phyloP scores from a whole-genome alignment of 1,140 invertebrate genomes.

The Nephila pilipes region DNA sequence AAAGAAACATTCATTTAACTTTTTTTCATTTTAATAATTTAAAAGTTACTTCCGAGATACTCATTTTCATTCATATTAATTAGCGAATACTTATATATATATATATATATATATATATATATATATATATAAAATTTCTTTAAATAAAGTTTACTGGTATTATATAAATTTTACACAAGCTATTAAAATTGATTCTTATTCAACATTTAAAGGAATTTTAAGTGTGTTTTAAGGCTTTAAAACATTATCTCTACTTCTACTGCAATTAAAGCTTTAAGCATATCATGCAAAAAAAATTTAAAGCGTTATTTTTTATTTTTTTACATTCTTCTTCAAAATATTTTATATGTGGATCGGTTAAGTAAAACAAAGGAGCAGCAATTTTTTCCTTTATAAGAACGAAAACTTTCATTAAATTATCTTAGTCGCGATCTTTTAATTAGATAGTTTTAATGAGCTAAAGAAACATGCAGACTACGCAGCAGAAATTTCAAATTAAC shows the following conservation, averaged over 20 bases:
- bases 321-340: background rate
- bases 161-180: no score
- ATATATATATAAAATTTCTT: no score
- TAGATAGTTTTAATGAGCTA: constrained; percentile 57
- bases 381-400: background rate
- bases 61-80: no score
- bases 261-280: background rate
- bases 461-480: constrained; percentile 17
- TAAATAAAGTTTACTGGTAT: no score
- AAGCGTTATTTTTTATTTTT: background rate
- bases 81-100: no score
- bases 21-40: no score
- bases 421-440: constrained; percentile 64
- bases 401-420: constrained; percentile 49
- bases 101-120: no score
- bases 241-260: background rate
- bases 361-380: constrained; percentile 1
- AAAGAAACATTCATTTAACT: no score
- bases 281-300: background rate
- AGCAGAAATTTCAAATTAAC: constrained; percentile 65
- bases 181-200: background rate
- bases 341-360: background rate
- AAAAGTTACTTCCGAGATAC: no score
- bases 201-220: background rate
- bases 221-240: background rate